phyloP scores from a whole-genome alignment of 2,797 vertebrate genomes.

The Centropyge bicolor region DNA sequence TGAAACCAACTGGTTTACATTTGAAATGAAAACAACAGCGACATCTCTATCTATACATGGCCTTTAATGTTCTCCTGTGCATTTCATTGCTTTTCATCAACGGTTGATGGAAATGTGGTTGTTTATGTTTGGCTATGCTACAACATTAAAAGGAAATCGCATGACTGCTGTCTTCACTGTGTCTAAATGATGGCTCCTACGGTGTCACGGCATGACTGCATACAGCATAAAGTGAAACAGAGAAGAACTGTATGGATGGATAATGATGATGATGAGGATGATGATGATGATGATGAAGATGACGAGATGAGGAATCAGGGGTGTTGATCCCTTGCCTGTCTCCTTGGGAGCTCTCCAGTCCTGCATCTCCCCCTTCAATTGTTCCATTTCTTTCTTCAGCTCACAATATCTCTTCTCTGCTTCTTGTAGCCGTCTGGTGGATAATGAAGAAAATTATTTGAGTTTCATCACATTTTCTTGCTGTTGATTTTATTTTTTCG shows the following conservation, averaged over 20 bases:
- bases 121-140: no score
- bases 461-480: background rate
- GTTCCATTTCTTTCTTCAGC: slow-evolving; percentile 83
- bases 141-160: no score
- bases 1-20: background rate
- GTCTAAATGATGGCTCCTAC: background rate
- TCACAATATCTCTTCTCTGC: slow-evolving; percentile 82
- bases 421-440: slow-evolving; percentile 81
- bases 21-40: slow-evolving; percentile 9
- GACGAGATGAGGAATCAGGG: slow-evolving; percentile 14
- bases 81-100: background rate
- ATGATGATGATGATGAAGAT: slow-evolving; percentile 19
- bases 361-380: slow-evolving; percentile 79
- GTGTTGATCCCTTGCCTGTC: slow-evolving; percentile 74
- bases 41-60: slow-evolving; percentile 2
- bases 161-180: background rate
- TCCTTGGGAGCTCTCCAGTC: slow-evolving; percentile 68
- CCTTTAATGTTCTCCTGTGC: background rate
- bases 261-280: slow-evolving; percentile 12
- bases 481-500: background rate
- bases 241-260: background rate
- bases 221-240: slow-evolving; percentile 1
- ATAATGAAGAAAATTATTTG: background rate
- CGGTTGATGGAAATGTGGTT: background rate
- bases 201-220: background rate